phyloP scores from a whole-genome alignment of 2,888 invertebrate species.

The Unio pictorum region DNA sequence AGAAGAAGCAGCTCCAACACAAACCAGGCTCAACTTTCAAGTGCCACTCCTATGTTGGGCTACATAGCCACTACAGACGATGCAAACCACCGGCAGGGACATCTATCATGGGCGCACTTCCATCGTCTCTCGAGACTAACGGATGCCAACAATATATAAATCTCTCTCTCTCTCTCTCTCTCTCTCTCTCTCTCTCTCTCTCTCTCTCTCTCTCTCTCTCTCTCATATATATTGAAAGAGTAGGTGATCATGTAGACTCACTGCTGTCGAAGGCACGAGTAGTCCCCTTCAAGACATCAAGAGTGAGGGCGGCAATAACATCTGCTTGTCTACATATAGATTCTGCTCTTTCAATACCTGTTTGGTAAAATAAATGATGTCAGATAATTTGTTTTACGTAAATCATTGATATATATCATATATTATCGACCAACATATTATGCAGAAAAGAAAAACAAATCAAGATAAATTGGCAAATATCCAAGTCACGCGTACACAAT shows the following conservation, averaged over 20 bases:
- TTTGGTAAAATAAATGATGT: slow-evolving; percentile 4
- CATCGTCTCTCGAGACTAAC: too few relatives aligned
- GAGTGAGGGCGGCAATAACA: slow-evolving; percentile 78
- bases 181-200: too few relatives aligned
- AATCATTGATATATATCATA: background rate
- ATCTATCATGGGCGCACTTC: too few relatives aligned
- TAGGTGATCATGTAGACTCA: slow-evolving; percentile 50
- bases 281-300: slow-evolving; percentile 80
- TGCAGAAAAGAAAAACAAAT: background rate
- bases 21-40: too few relatives aligned
- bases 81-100: too few relatives aligned
- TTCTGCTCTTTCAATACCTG: slow-evolving; percentile 77
- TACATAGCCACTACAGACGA: too few relatives aligned
- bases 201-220: too few relatives aligned
- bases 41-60: too few relatives aligned
- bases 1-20: too few relatives aligned
- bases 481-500: background rate
- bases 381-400: background rate
- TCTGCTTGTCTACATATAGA: slow-evolving; percentile 78
- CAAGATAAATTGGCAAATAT: background rate
- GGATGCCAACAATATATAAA: too few relatives aligned
- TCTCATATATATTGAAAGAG: too few relatives aligned
- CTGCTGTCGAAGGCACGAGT: slow-evolving; percentile 78
- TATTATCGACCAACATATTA: background rate
- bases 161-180: too few relatives aligned